Evolutionary conservation across 2,888 invertebrate species (phyloP).

Genomic region (Siphlonurus alternatus): DNA sequence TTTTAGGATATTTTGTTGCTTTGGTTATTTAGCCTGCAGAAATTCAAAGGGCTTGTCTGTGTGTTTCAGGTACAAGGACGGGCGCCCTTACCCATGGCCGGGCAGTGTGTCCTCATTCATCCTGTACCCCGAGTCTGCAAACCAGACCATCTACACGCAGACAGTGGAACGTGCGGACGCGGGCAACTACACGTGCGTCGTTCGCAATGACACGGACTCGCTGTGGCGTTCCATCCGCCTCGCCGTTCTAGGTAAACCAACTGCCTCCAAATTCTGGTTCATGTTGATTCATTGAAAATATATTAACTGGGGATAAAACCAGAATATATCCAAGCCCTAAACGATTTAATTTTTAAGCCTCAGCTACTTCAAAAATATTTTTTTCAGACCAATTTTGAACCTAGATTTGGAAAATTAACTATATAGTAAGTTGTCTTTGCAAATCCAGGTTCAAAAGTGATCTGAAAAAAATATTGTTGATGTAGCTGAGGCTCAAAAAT

Average conservation of each 20-base stretch:
- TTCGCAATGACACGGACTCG: slow-evolving; percentile 50
- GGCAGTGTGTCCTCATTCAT: slow-evolving; percentile 47
- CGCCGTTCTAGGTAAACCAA: slow-evolving; percentile 46
- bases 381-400: too few relatives aligned
- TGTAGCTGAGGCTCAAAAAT: too few relatives aligned
- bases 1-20: background rate
- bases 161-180: slow-evolving; percentile 43
- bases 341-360: too few relatives aligned
- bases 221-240: slow-evolving; percentile 45
- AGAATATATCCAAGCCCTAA: too few relatives aligned
- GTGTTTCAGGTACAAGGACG: slow-evolving; percentile 54
- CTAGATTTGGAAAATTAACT: too few relatives aligned
- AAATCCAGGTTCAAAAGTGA: too few relatives aligned
- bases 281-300: background rate
- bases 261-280: background rate
- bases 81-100: slow-evolving; percentile 57
- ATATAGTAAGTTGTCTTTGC: too few relatives aligned
- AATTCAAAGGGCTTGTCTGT: slow-evolving; percentile 13
- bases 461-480: too few relatives aligned
- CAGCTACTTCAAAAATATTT: too few relatives aligned
- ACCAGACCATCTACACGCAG: slow-evolving; percentile 59
- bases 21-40: background rate
- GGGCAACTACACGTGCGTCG: slow-evolving; percentile 56
- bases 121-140: slow-evolving; percentile 57
- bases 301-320: too few relatives aligned